These are phyloP conservation scores for Dipus sagitta DNA, from an alignment of 2,797 vertebrate genomes.

Conservation along the genomic window DNA sequence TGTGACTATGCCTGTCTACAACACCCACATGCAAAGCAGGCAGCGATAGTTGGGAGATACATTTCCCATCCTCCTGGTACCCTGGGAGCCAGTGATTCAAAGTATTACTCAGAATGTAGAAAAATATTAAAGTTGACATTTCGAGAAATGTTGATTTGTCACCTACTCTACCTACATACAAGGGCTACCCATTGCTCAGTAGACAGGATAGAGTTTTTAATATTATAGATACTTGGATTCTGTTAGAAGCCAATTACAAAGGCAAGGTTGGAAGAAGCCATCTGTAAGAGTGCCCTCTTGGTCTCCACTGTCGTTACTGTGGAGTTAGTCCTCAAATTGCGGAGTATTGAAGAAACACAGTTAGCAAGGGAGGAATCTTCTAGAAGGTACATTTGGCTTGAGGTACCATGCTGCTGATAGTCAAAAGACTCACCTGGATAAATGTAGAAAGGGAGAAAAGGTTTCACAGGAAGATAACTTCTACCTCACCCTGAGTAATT, in stretches of 20 bases:
- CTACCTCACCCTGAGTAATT: not conserved
- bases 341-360: not conserved
- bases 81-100: not conserved
- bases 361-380: not conserved
- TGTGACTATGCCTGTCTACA: fast-evolving
- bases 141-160: not conserved
- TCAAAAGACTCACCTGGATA: not conserved
- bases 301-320: not conserved
- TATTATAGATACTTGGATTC: not conserved
- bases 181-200: not conserved
- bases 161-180: not conserved
- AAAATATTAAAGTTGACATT: slow-evolving; percentile 1
- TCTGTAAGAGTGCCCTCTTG: not conserved
- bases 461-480: not conserved
- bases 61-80: not conserved
- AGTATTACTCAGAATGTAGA: slow-evolving; percentile 31
- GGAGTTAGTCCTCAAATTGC: not conserved
- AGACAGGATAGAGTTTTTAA: not conserved
- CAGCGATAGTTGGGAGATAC: not conserved
- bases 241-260: not conserved
- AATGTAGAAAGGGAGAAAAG: too few species aligned
- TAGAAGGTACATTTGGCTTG: not conserved
- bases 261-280: not conserved
- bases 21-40: not conserved
- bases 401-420: not conserved